Evolutionary conservation across 2,797 vertebrate species (phyloP).

Genomic region (Hydrophis major): DNA sequence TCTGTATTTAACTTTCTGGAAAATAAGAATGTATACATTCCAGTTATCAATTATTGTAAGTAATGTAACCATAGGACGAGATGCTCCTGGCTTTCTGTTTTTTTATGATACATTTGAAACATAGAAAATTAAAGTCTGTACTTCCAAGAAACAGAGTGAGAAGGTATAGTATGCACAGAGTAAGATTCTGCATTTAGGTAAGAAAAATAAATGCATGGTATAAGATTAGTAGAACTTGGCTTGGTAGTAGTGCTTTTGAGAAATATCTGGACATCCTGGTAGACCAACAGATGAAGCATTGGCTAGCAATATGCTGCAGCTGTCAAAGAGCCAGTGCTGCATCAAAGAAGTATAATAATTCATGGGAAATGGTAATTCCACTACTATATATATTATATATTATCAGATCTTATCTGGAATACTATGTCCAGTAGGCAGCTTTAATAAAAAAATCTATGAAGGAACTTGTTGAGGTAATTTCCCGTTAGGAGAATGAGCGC

Average conservation of each 20-base stretch:
- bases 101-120: background rate
- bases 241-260: background rate
- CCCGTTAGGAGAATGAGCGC: too few species aligned
- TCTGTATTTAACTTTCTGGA: background rate
- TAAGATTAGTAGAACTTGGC: background rate
- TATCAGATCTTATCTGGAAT: background rate
- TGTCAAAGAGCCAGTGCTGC: background rate
- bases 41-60: background rate
- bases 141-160: background rate
- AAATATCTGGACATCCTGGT: background rate
- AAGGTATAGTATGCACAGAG: background rate
- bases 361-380: background rate
- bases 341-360: background rate
- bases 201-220: background rate
- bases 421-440: background rate
- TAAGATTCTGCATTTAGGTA: background rate
- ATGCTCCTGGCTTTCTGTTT: background rate
- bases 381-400: background rate
- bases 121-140: too few species aligned
- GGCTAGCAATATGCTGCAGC: background rate
- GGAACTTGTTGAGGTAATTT: background rate
- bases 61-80: background rate
- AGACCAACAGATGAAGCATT: background rate
- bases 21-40: background rate
- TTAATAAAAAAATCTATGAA: background rate